Evolutionary conservation across 1,140 invertebrate species (phyloP).

Genomic region (Himalopsyche phryganea): DNA sequence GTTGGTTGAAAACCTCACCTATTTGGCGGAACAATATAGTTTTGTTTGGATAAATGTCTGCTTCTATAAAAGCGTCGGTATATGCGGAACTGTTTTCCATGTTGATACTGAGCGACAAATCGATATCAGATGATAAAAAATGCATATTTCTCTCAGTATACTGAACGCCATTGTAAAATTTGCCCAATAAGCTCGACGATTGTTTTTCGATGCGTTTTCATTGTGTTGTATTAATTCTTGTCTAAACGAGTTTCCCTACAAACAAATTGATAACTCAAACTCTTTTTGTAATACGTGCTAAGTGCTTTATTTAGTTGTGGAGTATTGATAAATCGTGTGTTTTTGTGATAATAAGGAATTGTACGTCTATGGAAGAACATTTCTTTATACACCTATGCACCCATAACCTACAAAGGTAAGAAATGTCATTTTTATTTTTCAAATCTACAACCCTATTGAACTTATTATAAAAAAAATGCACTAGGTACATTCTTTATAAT

Average conservation of each 20-base stretch:
- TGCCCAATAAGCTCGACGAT: not conserved
- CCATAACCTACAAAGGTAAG: too few species aligned
- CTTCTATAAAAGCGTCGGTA: not conserved
- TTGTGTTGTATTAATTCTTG: not conserved
- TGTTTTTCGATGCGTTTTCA: slow-evolving; percentile 1
- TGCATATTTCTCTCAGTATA: not conserved
- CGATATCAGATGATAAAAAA: not conserved
- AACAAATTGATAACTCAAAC: not conserved
- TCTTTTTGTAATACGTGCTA: not conserved
- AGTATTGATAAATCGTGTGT: too few species aligned
- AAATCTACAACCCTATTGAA: too few species aligned
- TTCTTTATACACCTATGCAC: too few species aligned
- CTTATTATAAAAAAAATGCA: too few species aligned
- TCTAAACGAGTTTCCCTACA: too few species aligned
- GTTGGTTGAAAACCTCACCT: slow-evolving; percentile 1
- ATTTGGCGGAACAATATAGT: not conserved
- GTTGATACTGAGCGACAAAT: not conserved
- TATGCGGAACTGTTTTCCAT: not conserved
- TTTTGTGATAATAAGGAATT: too few species aligned
- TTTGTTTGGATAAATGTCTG: too few species aligned
- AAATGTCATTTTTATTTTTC: too few species aligned
- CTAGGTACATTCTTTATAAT: too few species aligned
- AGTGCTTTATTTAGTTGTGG: too few species aligned
- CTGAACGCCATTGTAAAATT: not conserved
- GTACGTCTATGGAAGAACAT: too few species aligned